Conservation (phyloP, 2,113 vertebrate species). For the Lanius collurio region DNA sequence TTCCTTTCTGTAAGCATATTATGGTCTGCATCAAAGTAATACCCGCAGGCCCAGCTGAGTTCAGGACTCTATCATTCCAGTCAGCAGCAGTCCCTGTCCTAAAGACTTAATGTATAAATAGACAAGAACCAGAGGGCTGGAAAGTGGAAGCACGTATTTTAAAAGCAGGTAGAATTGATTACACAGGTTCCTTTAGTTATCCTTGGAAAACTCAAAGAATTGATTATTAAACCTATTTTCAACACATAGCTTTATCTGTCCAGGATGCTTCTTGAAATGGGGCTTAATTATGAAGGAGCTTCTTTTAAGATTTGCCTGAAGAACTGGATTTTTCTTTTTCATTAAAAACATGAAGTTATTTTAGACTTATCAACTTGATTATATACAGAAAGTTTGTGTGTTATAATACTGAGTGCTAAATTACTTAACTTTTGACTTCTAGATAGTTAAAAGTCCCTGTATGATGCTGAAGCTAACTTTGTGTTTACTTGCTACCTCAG, state of each 20-base stretch:
- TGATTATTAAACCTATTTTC: not conserved
- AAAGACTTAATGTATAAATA: not conserved
- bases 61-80: not conserved
- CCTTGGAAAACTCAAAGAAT: not conserved
- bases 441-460: not conserved
- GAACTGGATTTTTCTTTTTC: not conserved
- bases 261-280: not conserved
- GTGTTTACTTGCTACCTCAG: not conserved
- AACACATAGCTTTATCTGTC: not conserved
- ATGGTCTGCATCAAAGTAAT: not conserved
- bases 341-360: not conserved
- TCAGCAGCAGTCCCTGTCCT: not conserved
- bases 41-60: not conserved
- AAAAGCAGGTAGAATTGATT: not conserved
- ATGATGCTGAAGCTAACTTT: not conserved
- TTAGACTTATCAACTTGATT: not conserved
- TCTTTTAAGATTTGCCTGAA: not conserved
- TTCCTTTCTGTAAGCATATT: not conserved
- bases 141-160: not conserved
- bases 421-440: not conserved
- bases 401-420: not conserved
- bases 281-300: not conserved
- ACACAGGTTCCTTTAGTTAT: not conserved
- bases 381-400: not conserved
- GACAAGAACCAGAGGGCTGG: not conserved